Conservation (phyloP, 2,113 vertebrate genomes). For the Ia io region DNA sequence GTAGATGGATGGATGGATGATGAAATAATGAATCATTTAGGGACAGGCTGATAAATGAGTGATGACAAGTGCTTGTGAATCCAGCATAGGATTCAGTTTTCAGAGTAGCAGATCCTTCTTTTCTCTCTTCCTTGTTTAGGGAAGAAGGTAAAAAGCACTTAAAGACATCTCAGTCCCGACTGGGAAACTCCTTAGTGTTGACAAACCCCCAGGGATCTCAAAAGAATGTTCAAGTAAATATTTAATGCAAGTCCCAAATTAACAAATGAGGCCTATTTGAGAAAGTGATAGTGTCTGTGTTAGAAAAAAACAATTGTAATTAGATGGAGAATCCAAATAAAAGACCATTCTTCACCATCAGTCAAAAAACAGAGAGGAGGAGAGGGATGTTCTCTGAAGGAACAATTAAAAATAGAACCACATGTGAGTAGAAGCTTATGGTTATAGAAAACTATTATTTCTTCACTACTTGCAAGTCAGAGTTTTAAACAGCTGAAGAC, state of each 20-base stretch:
- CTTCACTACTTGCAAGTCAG: background rate
- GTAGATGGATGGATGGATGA: background rate
- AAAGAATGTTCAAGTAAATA: conserved; percentile 3
- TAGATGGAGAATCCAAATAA: background rate
- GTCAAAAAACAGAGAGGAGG: background rate
- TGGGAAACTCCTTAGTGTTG: background rate
- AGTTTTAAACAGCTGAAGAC: conserved; percentile 32
- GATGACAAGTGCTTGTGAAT: background rate
- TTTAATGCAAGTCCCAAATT: background rate
- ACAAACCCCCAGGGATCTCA: background rate
- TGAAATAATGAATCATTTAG: background rate
- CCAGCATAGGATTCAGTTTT: background rate
- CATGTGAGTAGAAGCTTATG: background rate
- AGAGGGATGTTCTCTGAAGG: background rate
- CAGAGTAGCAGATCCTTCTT: background rate
- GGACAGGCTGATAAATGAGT: background rate
- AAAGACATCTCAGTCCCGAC: background rate
- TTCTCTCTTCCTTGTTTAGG: background rate
- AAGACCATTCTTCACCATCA: background rate
- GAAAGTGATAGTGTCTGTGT: background rate
- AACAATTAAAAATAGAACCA: background rate
- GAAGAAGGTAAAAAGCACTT: background rate
- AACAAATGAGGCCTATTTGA: background rate
- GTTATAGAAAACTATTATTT: conserved; percentile 5
- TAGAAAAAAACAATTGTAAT: background rate